These are phyloP conservation scores for Phoxinus dragarum DNA, from an alignment of 2,797 vertebrate species.

Conservation along the genomic window DNA sequence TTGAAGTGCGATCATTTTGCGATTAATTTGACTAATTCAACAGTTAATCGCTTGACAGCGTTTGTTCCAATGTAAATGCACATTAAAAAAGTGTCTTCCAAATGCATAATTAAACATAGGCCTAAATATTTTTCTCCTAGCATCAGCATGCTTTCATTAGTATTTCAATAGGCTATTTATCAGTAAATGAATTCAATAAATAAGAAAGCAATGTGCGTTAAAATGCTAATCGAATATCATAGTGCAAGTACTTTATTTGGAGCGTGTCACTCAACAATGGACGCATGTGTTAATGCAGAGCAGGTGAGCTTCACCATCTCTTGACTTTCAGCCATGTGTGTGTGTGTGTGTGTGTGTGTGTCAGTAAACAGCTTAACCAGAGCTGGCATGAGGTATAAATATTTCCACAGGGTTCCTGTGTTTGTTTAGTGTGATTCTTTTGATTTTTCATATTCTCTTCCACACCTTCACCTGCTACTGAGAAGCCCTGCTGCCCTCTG, in stretches of 20 bases:
- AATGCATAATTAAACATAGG: neutral
- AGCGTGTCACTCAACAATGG: neutral
- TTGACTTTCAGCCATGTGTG: neutral
- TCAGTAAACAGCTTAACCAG: slow-evolving; percentile 27
- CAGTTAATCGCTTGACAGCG: neutral
- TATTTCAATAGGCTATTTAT: neutral
- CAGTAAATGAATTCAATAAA: neutral
- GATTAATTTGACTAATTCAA: too few relatives aligned
- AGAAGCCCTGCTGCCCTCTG: neutral
- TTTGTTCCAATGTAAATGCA: neutral
- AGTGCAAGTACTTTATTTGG: neutral
- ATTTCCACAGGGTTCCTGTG: slow-evolving; percentile 11
- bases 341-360: neutral
- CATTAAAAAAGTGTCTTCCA: neutral
- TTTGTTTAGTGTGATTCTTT: slow-evolving; percentile 12
- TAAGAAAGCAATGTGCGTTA: neutral
- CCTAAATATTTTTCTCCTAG: neutral
- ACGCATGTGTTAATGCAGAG: neutral
- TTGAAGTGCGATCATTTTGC: too few relatives aligned
- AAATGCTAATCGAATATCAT: neutral
- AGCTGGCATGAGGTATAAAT: neutral
- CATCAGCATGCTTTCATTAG: neutral
- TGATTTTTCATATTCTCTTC: slow-evolving; percentile 15
- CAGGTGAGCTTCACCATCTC: slow-evolving; percentile 8
- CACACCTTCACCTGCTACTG: neutral